Evolutionary conservation across 1,140 invertebrate genomes (phyloP).

Genomic region (Trachymyrmex cornetzi): DNA sequence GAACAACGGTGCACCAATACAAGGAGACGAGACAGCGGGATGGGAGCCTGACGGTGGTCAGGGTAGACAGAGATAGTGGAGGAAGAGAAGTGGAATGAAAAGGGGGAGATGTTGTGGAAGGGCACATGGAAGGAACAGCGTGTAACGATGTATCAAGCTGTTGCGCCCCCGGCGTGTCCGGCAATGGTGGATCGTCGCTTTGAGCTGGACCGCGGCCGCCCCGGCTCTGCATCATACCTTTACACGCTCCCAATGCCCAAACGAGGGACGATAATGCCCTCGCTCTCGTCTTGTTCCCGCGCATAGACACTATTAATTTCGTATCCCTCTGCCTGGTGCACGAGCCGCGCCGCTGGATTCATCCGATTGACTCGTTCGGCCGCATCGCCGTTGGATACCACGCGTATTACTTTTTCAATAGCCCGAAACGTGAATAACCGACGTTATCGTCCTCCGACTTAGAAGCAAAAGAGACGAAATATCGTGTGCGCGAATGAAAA

Average conservation of each 20-base stretch:
- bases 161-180: conserved; percentile 86
- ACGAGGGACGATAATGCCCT: conserved; percentile 83
- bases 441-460: background rate
- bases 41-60: conserved; percentile 30
- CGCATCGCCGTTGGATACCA: conserved; percentile 53
- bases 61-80: conserved; percentile 36
- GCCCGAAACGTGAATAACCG: background rate
- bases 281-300: conserved; percentile 73
- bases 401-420: conserved; percentile 45
- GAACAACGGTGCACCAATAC: conserved; percentile 48
- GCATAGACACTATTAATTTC: conserved; percentile 86
- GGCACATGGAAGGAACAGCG: conserved; percentile 83
- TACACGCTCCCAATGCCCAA: conserved; percentile 85
- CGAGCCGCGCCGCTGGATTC: conserved; percentile 70
- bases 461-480: background rate
- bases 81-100: background rate
- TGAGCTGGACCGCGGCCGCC: conserved; percentile 81
- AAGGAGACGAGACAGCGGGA: conserved; percentile 15
- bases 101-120: conserved; percentile 64
- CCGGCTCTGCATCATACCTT: conserved; percentile 84
- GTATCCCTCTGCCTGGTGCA: conserved; percentile 73
- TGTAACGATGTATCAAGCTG: conserved; percentile 87
- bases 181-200: conserved; percentile 84
- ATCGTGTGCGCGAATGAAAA: background rate
- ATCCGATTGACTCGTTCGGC: conserved; percentile 81